A percentile compares a stretch with the other conserved stretches of the same genome.
Conservation (phyloP, 1,140 invertebrate genomes). For the Hyles euphorbiae region DNA sequence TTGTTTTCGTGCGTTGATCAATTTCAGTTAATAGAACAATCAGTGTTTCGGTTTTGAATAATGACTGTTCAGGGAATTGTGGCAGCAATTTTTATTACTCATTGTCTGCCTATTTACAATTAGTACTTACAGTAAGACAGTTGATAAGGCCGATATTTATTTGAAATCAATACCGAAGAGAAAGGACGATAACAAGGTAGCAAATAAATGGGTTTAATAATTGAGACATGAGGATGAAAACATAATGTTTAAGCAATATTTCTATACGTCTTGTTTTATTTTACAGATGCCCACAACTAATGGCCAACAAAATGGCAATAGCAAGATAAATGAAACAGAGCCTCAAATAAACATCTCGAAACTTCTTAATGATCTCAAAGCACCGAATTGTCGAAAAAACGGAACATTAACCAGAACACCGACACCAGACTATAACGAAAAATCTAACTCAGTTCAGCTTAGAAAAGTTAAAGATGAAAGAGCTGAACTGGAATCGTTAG, state of each 20-base stretch:
- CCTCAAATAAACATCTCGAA: slow-evolving; percentile 26
- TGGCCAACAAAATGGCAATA: slow-evolving; percentile 44
- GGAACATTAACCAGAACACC: slow-evolving; percentile 71
- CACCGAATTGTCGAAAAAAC: slow-evolving; percentile 48
- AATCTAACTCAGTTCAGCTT: slow-evolving; percentile 47
- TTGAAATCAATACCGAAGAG: too few relatives aligned
- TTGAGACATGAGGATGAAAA: too few relatives aligned
- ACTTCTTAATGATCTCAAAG: slow-evolving; percentile 35
- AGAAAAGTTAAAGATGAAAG: slow-evolving; percentile 72
- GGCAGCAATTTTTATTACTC: too few relatives aligned
- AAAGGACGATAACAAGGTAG: too few relatives aligned
- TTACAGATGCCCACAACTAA: slow-evolving; percentile 63
- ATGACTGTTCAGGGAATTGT: too few relatives aligned
- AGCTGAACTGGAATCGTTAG: slow-evolving; percentile 82
- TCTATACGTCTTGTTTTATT: background rate
- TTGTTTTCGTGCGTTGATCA: too few relatives aligned
- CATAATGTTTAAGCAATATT: background rate
- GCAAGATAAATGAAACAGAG: slow-evolving; percentile 24
- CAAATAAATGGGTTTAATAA: too few relatives aligned
- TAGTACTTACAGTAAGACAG: too few relatives aligned
- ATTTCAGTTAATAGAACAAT: too few relatives aligned
- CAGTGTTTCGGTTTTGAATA: too few relatives aligned
- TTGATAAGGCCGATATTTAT: too few relatives aligned
- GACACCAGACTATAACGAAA: slow-evolving; percentile 78
- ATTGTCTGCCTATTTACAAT: too few relatives aligned